phyloP scores from a whole-genome alignment of 2,888 invertebrate species.

The Drosophila mercatorum region DNA sequence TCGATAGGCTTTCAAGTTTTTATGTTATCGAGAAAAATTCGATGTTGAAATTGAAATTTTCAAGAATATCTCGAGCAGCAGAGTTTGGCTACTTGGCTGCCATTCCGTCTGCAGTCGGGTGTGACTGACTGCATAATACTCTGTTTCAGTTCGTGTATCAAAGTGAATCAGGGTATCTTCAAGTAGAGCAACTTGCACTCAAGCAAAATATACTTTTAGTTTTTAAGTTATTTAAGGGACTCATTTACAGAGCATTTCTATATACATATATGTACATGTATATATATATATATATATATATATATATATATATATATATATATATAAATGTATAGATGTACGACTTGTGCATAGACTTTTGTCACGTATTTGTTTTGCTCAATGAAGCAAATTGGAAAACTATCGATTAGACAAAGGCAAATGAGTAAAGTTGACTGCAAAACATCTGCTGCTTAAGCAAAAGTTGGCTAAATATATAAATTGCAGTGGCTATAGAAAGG shows the following conservation, averaged over 20 bases:
- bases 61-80: neutral
- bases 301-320: too few species aligned
- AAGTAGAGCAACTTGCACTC: neutral
- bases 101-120: too few species aligned
- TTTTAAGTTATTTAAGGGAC: slow-evolving; percentile 1
- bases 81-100: too few species aligned
- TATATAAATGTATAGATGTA: neutral
- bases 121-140: too few species aligned
- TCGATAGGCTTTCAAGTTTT: neutral
- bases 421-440: slow-evolving; percentile 31
- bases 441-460: slow-evolving; percentile 18
- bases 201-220: neutral
- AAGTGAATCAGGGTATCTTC: neutral
- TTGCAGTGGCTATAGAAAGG: too few species aligned
- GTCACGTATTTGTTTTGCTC: slow-evolving; percentile 1
- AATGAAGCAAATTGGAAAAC: slow-evolving; percentile 10
- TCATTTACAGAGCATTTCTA: neutral
- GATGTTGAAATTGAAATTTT: neutral
- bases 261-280: neutral
- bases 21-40: neutral
- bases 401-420: slow-evolving; percentile 54
- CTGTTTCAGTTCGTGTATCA: too few species aligned
- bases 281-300: too few species aligned
- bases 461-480: neutral
- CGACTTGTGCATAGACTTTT: neutral